A percentile compares a stretch with the other conserved stretches of the same genome.
Evolutionary conservation across 2,797 vertebrate genomes (phyloP).

Genomic region (Setipinna tenuifilis): DNA sequence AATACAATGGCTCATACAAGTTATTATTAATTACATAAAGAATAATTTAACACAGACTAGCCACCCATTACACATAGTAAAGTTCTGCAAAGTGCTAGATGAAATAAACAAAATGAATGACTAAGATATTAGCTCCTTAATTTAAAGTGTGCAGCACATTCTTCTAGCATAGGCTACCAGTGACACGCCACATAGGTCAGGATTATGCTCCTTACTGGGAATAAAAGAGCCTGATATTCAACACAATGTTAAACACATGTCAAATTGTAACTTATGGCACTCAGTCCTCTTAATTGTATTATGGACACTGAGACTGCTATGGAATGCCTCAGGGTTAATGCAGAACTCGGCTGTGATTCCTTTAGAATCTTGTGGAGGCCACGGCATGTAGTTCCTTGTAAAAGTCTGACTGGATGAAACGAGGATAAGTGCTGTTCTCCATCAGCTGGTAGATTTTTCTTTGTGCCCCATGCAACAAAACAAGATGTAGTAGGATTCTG

Average conservation of each 20-base stretch:
- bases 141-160: neutral
- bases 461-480: conserved; percentile 80
- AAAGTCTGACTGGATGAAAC: conserved; percentile 81
- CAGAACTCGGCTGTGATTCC: neutral
- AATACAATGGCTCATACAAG: neutral
- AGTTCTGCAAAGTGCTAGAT: neutral
- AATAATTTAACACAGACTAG: neutral
- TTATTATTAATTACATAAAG: neutral
- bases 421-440: conserved; percentile 83
- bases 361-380: neutral
- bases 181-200: neutral
- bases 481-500: conserved; percentile 75
- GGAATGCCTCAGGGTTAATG: neutral
- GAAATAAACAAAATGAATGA: neutral
- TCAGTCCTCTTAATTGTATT: neutral
- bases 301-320: neutral
- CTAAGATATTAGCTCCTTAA: neutral
- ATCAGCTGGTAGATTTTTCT: conserved; percentile 84
- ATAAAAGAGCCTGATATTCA: neutral
- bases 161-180: neutral
- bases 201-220: neutral
- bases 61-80: neutral
- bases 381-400: conserved; percentile 75
- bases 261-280: neutral
- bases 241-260: neutral